A percentile compares a stretch with the other conserved stretches of the same genome.
Conservation (phyloP, 2,888 invertebrate species). For the Athalia circularis region DNA sequence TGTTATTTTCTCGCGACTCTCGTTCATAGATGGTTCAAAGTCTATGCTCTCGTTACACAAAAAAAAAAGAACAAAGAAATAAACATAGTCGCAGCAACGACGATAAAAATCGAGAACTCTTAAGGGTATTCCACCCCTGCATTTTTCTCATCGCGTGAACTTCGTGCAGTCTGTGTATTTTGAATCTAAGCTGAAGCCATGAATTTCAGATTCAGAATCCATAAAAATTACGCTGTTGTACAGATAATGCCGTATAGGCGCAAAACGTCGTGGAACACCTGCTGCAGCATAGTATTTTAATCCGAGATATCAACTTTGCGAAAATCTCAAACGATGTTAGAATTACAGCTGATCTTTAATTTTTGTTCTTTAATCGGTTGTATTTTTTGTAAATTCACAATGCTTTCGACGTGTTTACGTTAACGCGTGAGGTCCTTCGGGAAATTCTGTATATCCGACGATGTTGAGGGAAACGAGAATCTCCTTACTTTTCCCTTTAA, state of each 20-base stretch:
- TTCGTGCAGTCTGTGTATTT: neutral
- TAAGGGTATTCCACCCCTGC: too few species aligned
- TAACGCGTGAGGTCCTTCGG: neutral
- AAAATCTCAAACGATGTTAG: too few species aligned
- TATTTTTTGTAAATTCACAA: neutral
- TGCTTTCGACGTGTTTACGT: neutral
- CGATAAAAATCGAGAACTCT: neutral
- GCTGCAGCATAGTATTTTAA: too few species aligned
- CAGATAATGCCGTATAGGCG: too few species aligned
- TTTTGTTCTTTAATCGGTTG: too few species aligned
- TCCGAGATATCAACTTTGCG: too few species aligned
- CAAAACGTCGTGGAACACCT: too few species aligned
- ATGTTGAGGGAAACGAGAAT: neutral
- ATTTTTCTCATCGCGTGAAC: neutral
- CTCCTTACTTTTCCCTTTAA: neutral
- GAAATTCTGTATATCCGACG: neutral
- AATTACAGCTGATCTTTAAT: too few species aligned
- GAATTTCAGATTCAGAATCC: constrained; percentile 22
- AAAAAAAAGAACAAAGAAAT: neutral
- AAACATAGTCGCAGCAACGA: neutral
- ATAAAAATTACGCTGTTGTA: constrained; percentile 12
- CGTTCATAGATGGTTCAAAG: too few species aligned
- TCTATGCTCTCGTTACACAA: neutral
- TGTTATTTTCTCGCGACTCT: neutral
- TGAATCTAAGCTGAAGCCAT: constrained; percentile 29